Evolutionary conservation across 2,888 invertebrate species (phyloP), one percentile per base, ranked within the genome.

Genomic region (Rotaria macrura): DNA sequence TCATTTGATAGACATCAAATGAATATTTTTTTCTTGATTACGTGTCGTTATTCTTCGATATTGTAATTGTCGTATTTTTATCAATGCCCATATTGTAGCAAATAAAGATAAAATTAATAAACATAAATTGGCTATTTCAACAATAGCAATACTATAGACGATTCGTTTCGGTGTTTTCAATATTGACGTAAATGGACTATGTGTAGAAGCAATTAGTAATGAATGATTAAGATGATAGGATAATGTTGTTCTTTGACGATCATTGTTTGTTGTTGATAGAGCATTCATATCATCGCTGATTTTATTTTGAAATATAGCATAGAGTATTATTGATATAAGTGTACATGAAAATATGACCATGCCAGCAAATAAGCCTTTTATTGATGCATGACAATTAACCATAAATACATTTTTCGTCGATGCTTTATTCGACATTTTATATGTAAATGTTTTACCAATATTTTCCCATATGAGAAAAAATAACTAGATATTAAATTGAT

Each of bases 341-440:
- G 85, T 86, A 25, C 84, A 79, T 40, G 84, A 83, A 7, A 86
- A 83, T 17, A 83, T 79, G n/a, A 86, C 72, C 52, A 86, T 85
- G 17, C 86, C 86, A 29, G 84, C n/a, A 54, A 86, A 86, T n/a
- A 86, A 52, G 10, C 86, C 86, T 49, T 83, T 86, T 34, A 85
- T 86, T 54, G 85, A 85, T 84, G 84, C 84, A 52, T 84, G 85
- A 40, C 86, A 86, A 43, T 86, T 85, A 38, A 86, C 83, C 40
- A 85, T 83, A 83, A 86, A 86, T 23, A 84, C 79, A 55, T 86
- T 86, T 17, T 79, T 79, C 6, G 43, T 79, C 43, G 79, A 79
- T 4, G 79, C 79, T 79, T 43, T 79, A 79, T 79, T n/a, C 10
- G 79, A 79, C 25, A 25, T 79, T 79, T 79, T 79, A n/a, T 79